Conservation (phyloP, 2,797 vertebrate genomes). For the Lepilemur ruficaudatus region DNA sequence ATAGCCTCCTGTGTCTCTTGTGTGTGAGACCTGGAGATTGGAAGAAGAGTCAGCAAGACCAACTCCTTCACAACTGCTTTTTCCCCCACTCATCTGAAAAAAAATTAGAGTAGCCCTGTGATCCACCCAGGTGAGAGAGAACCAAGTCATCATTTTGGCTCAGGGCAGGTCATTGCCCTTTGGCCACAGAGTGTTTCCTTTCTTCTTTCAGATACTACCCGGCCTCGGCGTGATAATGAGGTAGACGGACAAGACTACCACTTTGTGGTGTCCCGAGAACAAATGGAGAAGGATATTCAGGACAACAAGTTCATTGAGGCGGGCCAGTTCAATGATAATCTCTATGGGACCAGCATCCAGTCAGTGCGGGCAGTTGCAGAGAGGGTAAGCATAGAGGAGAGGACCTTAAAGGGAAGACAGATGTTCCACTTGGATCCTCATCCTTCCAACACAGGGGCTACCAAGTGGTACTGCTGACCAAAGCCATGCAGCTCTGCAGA, state of each 20-base stretch:
- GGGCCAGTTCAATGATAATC: constrained; percentile 98
- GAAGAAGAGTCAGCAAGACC: background rate
- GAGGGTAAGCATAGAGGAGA: constrained; percentile 85
- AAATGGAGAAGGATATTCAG: constrained; percentile 99
- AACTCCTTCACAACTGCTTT: background rate
- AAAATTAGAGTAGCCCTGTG: background rate
- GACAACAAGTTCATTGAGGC: constrained; percentile 99
- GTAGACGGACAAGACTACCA: constrained; percentile 99
- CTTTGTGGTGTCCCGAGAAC: constrained; percentile 95
- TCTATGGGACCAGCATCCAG: constrained; percentile 98
- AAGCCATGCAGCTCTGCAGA: background rate
- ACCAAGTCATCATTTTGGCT: background rate
- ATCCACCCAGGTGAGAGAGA: background rate
- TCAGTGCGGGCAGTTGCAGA: constrained; percentile 98
- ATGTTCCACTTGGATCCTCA: background rate
- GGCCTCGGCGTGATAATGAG: constrained; percentile 95
- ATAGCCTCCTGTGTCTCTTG: background rate
- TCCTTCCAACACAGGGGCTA: background rate
- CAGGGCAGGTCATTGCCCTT: background rate
- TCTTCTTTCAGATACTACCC: constrained; percentile 92
- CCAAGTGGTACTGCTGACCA: background rate
- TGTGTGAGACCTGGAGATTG: background rate
- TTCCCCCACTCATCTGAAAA: background rate
- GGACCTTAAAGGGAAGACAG: background rate
- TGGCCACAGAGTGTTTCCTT: background rate